A percentile compares a stretch with the other conserved stretches of the same genome.
phyloP scores from a whole-genome alignment of 2,888 invertebrate species.

The Agrochola litura region DNA sequence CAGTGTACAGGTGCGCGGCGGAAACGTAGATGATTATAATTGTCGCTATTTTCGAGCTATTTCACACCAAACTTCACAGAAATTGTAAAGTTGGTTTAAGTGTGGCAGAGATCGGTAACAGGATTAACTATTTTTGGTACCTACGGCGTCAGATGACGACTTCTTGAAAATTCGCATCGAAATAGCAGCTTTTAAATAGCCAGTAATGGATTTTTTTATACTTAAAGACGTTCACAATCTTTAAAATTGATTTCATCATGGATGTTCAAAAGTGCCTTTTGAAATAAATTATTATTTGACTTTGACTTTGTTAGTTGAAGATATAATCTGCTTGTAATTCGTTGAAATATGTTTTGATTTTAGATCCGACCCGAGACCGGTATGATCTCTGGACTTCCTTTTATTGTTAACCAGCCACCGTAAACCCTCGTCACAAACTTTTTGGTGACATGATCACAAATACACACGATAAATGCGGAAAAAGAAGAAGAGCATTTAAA shows the following conservation, averaged over 20 bases:
- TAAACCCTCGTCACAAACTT: conserved; percentile 49
- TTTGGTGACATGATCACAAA: conserved; percentile 38
- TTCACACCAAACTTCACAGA: conserved; percentile 35
- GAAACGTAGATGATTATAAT: conserved; percentile 39
- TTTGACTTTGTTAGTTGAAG: neutral
- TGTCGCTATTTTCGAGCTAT: conserved; percentile 27
- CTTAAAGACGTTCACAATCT: neutral
- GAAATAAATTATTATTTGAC: too few species aligned
- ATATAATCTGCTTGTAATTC: neutral
- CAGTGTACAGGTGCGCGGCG: conserved; percentile 19
- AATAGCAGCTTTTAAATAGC: conserved; percentile 8
- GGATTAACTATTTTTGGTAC: conserved; percentile 39
- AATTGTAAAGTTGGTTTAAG: conserved; percentile 37
- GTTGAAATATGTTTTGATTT: conserved; percentile 19
- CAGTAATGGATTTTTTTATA: neutral
- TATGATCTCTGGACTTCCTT: conserved; percentile 26
- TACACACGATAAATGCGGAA: conserved; percentile 33
- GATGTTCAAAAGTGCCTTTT: too few species aligned
- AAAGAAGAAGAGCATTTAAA: conserved; percentile 72
- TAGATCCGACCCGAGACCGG: conserved; percentile 10
- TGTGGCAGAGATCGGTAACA: conserved; percentile 13
- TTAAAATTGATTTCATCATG: neutral
- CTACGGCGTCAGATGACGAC: conserved; percentile 12
- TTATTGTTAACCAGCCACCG: conserved; percentile 14
- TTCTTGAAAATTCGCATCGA: conserved; percentile 25